These are phyloP conservation scores for Hormiphora californensis DNA, from an alignment of 37 sponge, comb jelly and placozoan genomes.

Conservation along the genomic window DNA sequence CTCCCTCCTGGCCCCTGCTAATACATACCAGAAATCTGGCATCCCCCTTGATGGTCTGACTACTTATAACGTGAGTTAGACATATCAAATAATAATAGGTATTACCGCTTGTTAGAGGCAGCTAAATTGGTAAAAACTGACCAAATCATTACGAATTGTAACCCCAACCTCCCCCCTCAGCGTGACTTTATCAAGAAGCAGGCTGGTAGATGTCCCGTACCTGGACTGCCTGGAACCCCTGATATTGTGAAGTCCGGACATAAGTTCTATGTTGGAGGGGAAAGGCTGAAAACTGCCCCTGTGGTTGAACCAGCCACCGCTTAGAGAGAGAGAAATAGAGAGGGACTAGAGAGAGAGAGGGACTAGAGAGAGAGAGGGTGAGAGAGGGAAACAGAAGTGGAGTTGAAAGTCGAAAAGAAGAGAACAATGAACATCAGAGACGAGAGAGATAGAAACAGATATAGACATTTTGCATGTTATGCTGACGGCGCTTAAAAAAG, in stretches of 20 bases:
- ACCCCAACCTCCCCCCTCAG: not conserved
- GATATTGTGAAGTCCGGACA: not conserved
- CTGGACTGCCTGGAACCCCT: not conserved
- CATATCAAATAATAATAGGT: not conserved
- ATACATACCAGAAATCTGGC: not conserved
- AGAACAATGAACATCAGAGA: too few relatives aligned
- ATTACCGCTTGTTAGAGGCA: not conserved
- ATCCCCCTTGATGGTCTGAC: not conserved
- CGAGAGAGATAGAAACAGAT: too few relatives aligned
- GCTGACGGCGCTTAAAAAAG: too few relatives aligned
- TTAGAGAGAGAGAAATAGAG: too few relatives aligned
- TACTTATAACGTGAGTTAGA: constrained; percentile 21
- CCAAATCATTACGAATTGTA: not conserved
- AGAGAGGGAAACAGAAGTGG: too few relatives aligned
- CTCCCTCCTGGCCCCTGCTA: not conserved
- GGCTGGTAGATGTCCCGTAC: not conserved
- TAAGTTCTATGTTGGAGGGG: too few relatives aligned
- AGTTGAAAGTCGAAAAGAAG: too few relatives aligned
- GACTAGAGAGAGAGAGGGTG: too few relatives aligned
- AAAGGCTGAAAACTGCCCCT: too few relatives aligned
- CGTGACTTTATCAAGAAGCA: constrained; percentile 36
- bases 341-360: too few relatives aligned
- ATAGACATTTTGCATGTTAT: too few relatives aligned
- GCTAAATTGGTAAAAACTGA: not conserved
- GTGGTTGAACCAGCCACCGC: too few relatives aligned